Evolutionary conservation across 1,140 invertebrate genomes (phyloP), one percentile per base, ranked within the genome.

Genomic region (Psix sp.): DNA sequence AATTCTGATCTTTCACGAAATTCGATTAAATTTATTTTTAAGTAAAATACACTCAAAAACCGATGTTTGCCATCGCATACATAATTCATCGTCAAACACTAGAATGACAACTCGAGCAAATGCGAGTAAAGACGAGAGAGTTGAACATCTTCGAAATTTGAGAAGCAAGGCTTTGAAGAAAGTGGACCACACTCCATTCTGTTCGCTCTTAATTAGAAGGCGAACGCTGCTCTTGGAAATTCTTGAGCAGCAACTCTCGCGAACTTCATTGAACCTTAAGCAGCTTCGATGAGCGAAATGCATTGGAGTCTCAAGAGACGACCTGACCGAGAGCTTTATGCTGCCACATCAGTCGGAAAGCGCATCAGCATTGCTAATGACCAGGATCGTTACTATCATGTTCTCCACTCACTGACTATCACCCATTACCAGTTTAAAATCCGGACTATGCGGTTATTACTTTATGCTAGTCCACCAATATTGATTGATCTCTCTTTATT

Each of bases 341-440:
- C 57, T 75, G 77, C 51, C 76, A 83, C 82, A 83, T 84, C 81
- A 78, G 79, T 82, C 78, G 82, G 77, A 83, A 79, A 66, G 60
- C 77, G 77, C 81, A 84, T 84, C 82, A 81, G 82, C 82, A 84
- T 79, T 82, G 82, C 80, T 83, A 84, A 84, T 84, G 77, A 82
- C 77, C 36, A 16, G 74, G 76, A 78, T 84, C 81, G 79, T 84
- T 83, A 80, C 81, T 75, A 65, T 72, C 77, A 80, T 70, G 77
- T 80, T 79, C 72, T 74, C 38, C 56, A 59, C 31, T 26, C n/a
- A 46, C 43, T 39, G 51, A 66, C 60, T 66, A 73, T 54, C 54
- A 59, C 60, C 42, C 56, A 13, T 14, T 40, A 35, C 52, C 42
- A 66, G 48, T 57, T 65, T 36, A 54, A 66, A 73, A 73, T 65